These are phyloP conservation scores for Listronotus oregonensis DNA, from an alignment of 1,140 invertebrate species.

Conservation along the genomic window DNA sequence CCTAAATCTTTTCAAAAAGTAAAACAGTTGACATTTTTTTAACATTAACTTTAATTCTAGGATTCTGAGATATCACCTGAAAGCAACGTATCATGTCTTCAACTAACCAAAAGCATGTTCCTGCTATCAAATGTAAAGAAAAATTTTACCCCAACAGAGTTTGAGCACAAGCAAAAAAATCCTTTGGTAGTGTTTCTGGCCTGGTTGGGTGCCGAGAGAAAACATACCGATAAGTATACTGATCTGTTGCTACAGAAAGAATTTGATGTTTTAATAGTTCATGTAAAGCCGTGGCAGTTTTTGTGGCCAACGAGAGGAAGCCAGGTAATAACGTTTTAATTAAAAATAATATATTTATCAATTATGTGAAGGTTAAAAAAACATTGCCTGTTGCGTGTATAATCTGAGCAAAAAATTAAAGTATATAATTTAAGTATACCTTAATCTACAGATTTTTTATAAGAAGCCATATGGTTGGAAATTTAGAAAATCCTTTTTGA, in stretches of 20 bases:
- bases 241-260: conserved; percentile 79
- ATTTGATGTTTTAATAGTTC: conserved; percentile 81
- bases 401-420: too few species aligned
- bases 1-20: too few species aligned
- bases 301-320: conserved; percentile 79
- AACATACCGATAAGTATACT: conserved; percentile 81
- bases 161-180: conserved; percentile 58
- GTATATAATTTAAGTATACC: too few species aligned
- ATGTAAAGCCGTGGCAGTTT: conserved; percentile 79
- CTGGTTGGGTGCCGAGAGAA: conserved; percentile 84
- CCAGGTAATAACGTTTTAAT: conserved; percentile 67
- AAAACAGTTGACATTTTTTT: too few species aligned
- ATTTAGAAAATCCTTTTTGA: too few species aligned
- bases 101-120: conserved; percentile 52
- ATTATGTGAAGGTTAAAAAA: too few species aligned
- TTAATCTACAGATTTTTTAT: too few species aligned
- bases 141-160: conserved; percentile 40
- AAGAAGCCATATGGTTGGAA: too few species aligned
- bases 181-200: conserved; percentile 76
- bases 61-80: conserved; percentile 31
- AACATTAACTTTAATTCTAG: conserved; percentile 17
- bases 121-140: conserved; percentile 51
- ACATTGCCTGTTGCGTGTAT: too few species aligned
- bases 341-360: too few species aligned
- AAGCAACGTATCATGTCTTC: conserved; percentile 40